Evolutionary conservation across 2,888 invertebrate species (phyloP).

Genomic region (Dyspetes luteomarginatus): DNA sequence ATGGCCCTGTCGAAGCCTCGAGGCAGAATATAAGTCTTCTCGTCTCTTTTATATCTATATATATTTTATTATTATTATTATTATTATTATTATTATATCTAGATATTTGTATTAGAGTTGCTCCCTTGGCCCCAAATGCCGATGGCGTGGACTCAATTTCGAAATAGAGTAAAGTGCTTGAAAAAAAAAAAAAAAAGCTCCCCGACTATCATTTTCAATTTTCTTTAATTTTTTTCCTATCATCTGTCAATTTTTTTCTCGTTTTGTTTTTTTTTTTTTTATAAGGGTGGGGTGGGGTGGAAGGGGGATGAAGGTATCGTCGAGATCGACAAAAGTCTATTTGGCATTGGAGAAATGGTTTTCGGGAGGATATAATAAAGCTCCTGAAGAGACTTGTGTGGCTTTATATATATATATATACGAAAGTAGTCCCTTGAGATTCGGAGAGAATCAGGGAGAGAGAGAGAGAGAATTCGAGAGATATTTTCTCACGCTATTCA

Average conservation of each 20-base stretch:
- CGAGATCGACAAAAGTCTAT: constrained; percentile 21
- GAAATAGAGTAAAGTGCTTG: not conserved
- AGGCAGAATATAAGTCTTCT: constrained; percentile 22
- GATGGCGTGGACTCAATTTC: constrained; percentile 6
- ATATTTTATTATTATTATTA: not conserved
- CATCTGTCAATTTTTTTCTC: not conserved
- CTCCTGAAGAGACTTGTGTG: no score
- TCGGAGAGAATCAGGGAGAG: not conserved
- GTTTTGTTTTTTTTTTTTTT: not conserved
- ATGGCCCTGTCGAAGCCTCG: constrained; percentile 51
- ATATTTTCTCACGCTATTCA: no score
- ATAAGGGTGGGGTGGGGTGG: not conserved
- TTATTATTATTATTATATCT: not conserved
- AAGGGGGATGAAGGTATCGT: not conserved
- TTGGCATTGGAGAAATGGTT: constrained; percentile 23
- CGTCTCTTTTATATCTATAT: constrained; percentile 19
- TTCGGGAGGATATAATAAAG: constrained; percentile 22
- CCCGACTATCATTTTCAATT: not conserved
- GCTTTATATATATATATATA: not conserved
- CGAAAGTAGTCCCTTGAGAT: not conserved
- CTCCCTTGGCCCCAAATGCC: constrained; percentile 39
- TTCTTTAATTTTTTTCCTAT: not conserved
- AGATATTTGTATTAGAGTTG: constrained; percentile 8
- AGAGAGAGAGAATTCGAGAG: no score
- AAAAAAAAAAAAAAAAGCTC: not conserved